These are phyloP conservation scores for Mantis religiosa DNA, from an alignment of 2,888 invertebrate species.

Conservation along the genomic window DNA sequence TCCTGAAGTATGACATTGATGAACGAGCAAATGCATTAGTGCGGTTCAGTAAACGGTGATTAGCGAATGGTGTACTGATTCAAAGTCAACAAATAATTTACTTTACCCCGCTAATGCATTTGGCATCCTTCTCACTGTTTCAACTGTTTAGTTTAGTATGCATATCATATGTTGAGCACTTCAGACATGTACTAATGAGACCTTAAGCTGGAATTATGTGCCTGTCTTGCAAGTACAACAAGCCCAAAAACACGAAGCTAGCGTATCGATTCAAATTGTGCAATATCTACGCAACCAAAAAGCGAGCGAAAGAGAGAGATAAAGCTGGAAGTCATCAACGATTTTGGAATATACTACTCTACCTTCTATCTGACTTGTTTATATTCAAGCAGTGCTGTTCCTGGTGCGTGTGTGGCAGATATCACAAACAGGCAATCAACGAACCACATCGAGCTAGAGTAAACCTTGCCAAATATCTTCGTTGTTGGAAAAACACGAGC, in stretches of 20 bases:
- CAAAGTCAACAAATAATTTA: too few species aligned
- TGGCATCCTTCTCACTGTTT: background rate
- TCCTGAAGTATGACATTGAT: too few species aligned
- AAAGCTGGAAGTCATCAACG: background rate
- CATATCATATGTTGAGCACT: background rate
- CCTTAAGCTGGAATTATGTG: background rate
- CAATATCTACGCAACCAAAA: background rate
- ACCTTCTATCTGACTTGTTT: background rate
- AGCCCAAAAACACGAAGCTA: background rate
- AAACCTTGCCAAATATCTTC: background rate
- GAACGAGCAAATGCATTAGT: too few species aligned
- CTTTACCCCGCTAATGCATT: background rate
- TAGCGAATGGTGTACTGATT: too few species aligned
- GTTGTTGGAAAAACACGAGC: background rate
- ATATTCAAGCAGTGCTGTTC: background rate
- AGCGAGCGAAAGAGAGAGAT: background rate
- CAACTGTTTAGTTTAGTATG: background rate
- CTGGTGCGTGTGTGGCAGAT: background rate
- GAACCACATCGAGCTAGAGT: background rate
- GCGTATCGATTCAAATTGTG: background rate
- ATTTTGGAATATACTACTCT: background rate
- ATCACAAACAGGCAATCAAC: background rate
- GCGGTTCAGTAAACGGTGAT: too few species aligned
- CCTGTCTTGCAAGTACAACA: background rate
- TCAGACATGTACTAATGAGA: background rate